Evolutionary conservation across 2,113 vertebrate genomes (phyloP).

Genomic region (Ploceus nigricollis): DNA sequence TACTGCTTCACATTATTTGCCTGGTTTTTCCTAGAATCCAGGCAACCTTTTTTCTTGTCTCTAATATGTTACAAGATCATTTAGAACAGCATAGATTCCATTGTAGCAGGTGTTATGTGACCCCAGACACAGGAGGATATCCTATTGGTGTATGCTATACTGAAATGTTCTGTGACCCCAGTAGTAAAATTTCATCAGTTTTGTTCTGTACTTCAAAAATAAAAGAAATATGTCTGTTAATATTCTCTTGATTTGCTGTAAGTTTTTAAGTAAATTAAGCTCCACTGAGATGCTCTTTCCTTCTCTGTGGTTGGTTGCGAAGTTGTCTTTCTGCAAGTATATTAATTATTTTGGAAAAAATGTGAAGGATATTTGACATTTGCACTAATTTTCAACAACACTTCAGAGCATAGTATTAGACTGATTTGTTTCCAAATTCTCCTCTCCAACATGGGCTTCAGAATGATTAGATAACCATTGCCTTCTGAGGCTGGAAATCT

Average conservation of each 20-base stretch:
- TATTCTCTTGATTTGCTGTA: not conserved
- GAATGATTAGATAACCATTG: not conserved
- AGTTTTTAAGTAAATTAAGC: not conserved
- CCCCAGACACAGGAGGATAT: not conserved
- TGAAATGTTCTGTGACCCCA: not conserved
- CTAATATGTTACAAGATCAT: not conserved
- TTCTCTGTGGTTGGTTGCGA: not conserved
- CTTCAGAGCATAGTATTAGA: not conserved
- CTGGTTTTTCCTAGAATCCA: not conserved
- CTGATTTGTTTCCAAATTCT: not conserved
- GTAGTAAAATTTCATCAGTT: not conserved
- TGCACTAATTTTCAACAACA: not conserved
- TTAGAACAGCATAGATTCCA: not conserved
- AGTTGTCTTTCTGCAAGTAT: not conserved
- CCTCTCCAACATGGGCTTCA: not conserved
- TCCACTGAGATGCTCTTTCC: not conserved
- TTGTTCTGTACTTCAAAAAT: not conserved
- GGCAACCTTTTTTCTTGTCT: not conserved
- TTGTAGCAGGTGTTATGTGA: not conserved
- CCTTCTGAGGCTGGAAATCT: not conserved
- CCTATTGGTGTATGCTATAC: not conserved
- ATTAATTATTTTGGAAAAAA: not conserved
- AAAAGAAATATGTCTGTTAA: not conserved
- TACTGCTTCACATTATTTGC: not conserved
- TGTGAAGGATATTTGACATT: not conserved